phyloP scores from a whole-genome alignment of 2,113 vertebrate genomes.

The Vireo altiloquus region DNA sequence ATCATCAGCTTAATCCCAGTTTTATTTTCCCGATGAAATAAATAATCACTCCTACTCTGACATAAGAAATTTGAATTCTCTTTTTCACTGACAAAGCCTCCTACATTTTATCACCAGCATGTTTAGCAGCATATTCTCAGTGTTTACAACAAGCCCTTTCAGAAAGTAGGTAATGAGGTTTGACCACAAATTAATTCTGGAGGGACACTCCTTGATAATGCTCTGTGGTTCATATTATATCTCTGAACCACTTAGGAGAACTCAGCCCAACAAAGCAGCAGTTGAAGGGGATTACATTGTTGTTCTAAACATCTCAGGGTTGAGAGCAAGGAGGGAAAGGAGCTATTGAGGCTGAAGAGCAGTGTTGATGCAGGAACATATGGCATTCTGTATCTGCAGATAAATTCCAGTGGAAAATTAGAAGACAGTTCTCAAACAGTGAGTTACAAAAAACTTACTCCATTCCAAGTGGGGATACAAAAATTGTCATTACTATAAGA shows the following conservation, averaged over 20 bases:
- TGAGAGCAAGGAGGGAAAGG: slow-evolving; percentile 7
- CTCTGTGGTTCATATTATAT: not conserved
- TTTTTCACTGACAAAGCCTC: not conserved
- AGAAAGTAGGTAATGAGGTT: not conserved
- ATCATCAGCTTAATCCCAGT: not conserved
- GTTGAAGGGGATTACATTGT: not conserved
- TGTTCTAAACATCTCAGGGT: not conserved
- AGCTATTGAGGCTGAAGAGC: not conserved
- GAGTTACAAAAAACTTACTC: not conserved
- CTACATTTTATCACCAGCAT: not conserved
- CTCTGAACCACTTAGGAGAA: not conserved
- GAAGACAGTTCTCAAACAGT: not conserved
- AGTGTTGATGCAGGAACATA: not conserved
- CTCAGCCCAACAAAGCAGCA: not conserved
- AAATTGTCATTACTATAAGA: not conserved
- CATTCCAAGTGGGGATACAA: not conserved
- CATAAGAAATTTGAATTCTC: not conserved
- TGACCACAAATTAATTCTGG: not conserved
- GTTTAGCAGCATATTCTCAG: not conserved
- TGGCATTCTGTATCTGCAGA: not conserved
- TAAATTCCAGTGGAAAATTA: not conserved
- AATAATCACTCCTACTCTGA: not conserved
- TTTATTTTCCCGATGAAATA: not conserved
- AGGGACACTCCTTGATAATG: not conserved
- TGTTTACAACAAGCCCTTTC: not conserved